These are phyloP conservation scores for Chaetura pelagica DNA, from an alignment of 2,113 vertebrate genomes.

Conservation along the genomic window DNA sequence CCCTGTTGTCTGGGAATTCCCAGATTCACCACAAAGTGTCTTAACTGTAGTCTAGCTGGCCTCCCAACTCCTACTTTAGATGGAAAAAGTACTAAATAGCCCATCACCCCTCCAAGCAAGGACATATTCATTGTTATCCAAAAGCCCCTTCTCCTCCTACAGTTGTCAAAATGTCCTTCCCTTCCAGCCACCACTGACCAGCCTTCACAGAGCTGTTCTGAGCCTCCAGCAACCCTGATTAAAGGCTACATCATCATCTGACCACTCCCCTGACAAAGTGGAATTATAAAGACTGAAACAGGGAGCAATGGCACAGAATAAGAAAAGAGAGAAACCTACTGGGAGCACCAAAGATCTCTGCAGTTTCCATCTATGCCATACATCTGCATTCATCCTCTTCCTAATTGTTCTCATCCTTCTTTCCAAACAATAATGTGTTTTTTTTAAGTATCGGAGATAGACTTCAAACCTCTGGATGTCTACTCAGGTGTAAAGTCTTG, in stretches of 20 bases:
- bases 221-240: neutral
- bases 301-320: neutral
- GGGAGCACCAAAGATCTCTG: neutral
- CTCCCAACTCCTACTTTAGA: neutral
- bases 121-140: neutral
- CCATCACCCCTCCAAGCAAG: neutral
- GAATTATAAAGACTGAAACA: neutral
- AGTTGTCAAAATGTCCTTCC: neutral
- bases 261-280: neutral
- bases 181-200: neutral
- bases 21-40: neutral
- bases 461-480: neutral
- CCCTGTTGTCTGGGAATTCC: neutral
- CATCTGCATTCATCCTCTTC: neutral
- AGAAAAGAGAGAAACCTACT: neutral
- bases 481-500: neutral
- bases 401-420: neutral
- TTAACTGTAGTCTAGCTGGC: neutral
- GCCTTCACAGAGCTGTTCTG: neutral
- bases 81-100: neutral
- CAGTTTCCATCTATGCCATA: neutral
- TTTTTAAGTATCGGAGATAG: neutral
- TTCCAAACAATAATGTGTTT: neutral
- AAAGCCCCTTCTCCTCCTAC: neutral
- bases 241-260: neutral